Conservation (phyloP, 2,888 invertebrate genomes). For the Lymantria monacha region DNA sequence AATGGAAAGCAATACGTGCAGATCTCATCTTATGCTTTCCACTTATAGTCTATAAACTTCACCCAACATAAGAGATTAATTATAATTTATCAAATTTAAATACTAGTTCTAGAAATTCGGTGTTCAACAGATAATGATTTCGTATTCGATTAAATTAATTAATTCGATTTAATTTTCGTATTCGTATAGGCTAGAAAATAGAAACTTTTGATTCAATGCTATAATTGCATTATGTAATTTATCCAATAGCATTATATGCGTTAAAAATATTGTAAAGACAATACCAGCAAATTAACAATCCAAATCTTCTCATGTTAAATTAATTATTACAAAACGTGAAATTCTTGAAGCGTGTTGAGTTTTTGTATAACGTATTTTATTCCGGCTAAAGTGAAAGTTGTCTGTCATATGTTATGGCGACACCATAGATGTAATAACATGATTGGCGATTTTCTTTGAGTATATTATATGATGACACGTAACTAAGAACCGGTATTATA, state of each 20-base stretch:
- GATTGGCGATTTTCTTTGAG: constrained; percentile 50
- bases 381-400: constrained; percentile 31
- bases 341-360: constrained; percentile 14
- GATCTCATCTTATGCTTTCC: no score
- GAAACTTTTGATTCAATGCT: no score
- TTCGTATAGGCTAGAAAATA: no score
- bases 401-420: constrained; percentile 28
- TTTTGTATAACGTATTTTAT: constrained; percentile 21
- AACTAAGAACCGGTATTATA: constrained; percentile 51
- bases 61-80: no score
- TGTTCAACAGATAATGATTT: no score
- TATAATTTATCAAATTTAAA: no score
- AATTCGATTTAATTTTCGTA: no score
- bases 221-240: background rate
- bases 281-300: background rate
- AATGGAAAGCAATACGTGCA: no score
- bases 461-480: constrained; percentile 63
- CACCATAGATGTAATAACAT: constrained; percentile 43
- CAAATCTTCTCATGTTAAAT: background rate
- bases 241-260: background rate
- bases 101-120: no score
- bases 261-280: background rate
- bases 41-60: no score
- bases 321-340: constrained; percentile 1
- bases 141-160: no score